A percentile compares a stretch with the other conserved stretches of the same genome.
Evolutionary conservation across 2,113 vertebrate genomes (phyloP).

Genomic region (Ceratotherium simum): DNA sequence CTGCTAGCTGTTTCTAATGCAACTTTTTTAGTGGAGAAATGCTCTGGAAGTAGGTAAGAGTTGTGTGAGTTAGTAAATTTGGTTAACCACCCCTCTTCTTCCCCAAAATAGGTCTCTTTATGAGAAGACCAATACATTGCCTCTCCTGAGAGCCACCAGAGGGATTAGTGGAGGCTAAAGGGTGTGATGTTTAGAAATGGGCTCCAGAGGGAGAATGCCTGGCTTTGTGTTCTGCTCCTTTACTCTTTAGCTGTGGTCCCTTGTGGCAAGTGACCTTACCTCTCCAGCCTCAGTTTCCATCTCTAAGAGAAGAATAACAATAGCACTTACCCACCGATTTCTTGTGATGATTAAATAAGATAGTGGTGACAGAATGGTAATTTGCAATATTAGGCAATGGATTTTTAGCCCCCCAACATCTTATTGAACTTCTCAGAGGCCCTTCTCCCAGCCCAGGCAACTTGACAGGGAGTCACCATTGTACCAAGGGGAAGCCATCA

Average conservation of each 20-base stretch:
- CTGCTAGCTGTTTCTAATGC: background rate
- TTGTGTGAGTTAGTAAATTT: background rate
- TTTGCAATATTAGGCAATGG: background rate
- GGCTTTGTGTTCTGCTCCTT: background rate
- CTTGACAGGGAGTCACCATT: background rate
- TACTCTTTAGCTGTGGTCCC: background rate
- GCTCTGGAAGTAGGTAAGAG: background rate
- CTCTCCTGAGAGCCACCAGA: rapidly evolving
- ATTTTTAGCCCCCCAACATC: background rate
- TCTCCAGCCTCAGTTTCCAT: background rate
- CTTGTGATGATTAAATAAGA: background rate
- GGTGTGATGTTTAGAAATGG: background rate
- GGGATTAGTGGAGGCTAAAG: background rate
- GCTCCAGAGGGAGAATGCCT: background rate
- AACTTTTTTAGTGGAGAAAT: background rate
- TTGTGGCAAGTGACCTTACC: too few species aligned
- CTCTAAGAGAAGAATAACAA: background rate
- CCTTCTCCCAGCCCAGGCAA: background rate
- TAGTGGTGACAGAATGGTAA: background rate
- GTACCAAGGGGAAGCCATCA: too few species aligned
- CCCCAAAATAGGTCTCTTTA: background rate
- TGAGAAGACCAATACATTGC: background rate
- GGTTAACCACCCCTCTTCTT: too few species aligned
- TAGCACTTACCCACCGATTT: background rate
- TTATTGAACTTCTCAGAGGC: background rate